Percentiles rank a stretch among this genome's conserved stretches.
phyloP scores from a whole-genome alignment of 2,888 invertebrate species.

The Automeris io region DNA sequence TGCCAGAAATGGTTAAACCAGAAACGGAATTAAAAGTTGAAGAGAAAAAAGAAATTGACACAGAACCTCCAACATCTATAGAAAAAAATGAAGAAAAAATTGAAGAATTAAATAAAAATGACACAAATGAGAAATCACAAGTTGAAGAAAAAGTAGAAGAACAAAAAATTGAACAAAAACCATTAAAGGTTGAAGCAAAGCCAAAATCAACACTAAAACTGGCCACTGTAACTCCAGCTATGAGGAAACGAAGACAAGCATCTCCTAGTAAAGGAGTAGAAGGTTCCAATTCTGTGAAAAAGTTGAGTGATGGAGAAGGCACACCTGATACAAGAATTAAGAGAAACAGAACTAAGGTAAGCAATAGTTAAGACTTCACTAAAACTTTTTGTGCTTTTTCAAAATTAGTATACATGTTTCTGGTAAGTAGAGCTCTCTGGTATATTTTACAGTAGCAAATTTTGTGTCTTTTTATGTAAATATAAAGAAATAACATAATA shows the following conservation, averaged over 20 bases:
- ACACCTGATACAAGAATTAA: conserved; percentile 62
- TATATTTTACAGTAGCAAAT: no score
- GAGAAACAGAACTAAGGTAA: conserved; percentile 67
- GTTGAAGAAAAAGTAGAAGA: conserved; percentile 51
- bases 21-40: conserved; percentile 37
- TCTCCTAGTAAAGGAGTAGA: conserved; percentile 55
- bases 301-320: conserved; percentile 44
- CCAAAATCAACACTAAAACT: conserved; percentile 72
- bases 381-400: not conserved
- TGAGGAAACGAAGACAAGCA: conserved; percentile 73
- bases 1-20: conserved; percentile 38
- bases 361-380: no score
- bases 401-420: not conserved
- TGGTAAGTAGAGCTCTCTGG: no score
- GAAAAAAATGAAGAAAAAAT: conserved; percentile 36
- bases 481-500: no score
- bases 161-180: conserved; percentile 38
- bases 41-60: conserved; percentile 41
- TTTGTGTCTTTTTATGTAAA: no score
- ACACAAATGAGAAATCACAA: conserved; percentile 24
- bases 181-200: conserved; percentile 45
- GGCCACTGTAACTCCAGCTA: conserved; percentile 75
- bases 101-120: conserved; percentile 28
- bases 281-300: conserved; percentile 52
- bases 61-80: conserved; percentile 32